Conservation (phyloP, 2,888 invertebrate genomes). For the Drosophila demipolita region DNA sequence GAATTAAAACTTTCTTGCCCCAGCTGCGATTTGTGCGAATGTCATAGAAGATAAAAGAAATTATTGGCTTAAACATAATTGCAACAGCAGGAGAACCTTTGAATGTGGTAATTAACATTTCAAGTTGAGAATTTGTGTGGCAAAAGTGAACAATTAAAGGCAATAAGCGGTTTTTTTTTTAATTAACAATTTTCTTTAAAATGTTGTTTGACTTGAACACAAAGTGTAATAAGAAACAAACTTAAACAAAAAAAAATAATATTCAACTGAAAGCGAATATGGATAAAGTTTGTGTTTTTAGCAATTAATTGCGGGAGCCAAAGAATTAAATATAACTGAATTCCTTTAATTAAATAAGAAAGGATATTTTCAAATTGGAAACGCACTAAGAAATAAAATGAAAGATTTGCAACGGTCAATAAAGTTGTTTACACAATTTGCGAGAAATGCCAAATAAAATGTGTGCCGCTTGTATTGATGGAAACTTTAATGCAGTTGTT, state of each 20-base stretch:
- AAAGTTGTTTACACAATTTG: not conserved
- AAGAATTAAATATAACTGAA: not conserved
- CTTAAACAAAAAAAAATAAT: not conserved
- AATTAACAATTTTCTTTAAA: not conserved
- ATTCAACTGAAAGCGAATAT: not conserved
- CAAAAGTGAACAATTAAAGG: not conserved
- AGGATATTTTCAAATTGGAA: too few species aligned
- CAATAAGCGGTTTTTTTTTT: too few species aligned
- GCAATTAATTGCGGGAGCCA: not conserved
- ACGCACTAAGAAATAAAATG: not conserved
- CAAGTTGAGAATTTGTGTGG: not conserved
- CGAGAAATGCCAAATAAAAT: not conserved
- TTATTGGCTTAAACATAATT: conserved; percentile 25
- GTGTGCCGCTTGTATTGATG: conserved; percentile 26
- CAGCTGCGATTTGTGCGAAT: conserved; percentile 29
- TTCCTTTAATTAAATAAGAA: not conserved
- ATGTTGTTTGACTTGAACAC: not conserved
- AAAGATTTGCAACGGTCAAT: not conserved
- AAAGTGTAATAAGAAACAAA: not conserved
- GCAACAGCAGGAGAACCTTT: not conserved
- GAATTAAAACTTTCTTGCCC: conserved; percentile 45
- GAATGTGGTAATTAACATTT: conserved; percentile 1
- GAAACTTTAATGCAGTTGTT: conserved; percentile 34
- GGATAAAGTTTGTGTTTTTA: not conserved
- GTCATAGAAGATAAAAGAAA: conserved; percentile 25